These are phyloP conservation scores for Plebejus anna DNA, from an alignment of 2,888 invertebrate genomes.

Conservation along the genomic window DNA sequence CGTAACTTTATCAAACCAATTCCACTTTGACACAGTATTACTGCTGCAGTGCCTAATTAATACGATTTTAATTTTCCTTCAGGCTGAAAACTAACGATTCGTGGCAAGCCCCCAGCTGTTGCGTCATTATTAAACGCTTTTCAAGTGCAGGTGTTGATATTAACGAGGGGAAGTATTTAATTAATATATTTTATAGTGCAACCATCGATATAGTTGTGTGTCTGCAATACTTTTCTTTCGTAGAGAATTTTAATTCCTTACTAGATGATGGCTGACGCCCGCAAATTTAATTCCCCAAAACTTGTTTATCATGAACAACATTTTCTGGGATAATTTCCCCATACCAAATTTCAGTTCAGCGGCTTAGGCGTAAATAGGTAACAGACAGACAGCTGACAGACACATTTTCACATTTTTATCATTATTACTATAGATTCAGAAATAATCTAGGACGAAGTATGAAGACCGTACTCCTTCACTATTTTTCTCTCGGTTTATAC, in stretches of 20 bases:
- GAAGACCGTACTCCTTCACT: too few species aligned
- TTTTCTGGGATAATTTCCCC: too few species aligned
- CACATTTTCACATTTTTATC: too few species aligned
- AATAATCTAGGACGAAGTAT: too few species aligned
- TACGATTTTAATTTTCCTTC: constrained; percentile 66
- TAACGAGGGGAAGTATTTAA: constrained; percentile 71
- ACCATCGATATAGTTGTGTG: constrained; percentile 43
- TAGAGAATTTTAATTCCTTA: background rate
- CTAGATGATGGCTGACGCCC: too few species aligned
- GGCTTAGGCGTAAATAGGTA: too few species aligned
- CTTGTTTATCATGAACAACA: too few species aligned
- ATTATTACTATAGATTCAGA: too few species aligned
- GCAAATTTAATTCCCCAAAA: too few species aligned
- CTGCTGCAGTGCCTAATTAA: constrained; percentile 44
- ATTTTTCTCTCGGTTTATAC: too few species aligned
- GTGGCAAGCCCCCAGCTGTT: constrained; percentile 59
- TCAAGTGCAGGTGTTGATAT: constrained; percentile 78
- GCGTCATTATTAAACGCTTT: constrained; percentile 77
- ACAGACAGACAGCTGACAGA: too few species aligned
- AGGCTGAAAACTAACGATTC: constrained; percentile 63
- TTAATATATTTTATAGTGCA: constrained; percentile 61
- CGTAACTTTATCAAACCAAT: background rate
- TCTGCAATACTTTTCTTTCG: background rate
- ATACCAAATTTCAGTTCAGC: too few species aligned
- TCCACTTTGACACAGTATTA: constrained; percentile 5